These are phyloP conservation scores for Crossoptilon crossoptilon DNA, from an alignment of 2,797 vertebrate species.

Conservation along the genomic window DNA sequence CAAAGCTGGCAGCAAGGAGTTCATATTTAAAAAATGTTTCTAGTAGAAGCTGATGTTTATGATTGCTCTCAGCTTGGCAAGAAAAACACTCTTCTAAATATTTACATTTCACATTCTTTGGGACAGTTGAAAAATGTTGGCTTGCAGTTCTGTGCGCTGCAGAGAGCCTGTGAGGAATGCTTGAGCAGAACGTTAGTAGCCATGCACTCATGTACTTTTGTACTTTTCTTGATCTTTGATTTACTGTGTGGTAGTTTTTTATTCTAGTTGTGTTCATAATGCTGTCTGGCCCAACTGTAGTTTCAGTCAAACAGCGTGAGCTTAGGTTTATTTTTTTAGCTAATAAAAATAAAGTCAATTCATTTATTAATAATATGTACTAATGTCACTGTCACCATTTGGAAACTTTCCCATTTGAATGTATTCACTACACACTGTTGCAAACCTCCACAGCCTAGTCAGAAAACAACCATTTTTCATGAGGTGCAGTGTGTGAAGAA, in stretches of 20 bases:
- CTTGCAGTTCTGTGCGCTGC: conserved; percentile 37
- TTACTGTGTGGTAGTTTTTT: conserved; percentile 60
- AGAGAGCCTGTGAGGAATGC: conserved; percentile 53
- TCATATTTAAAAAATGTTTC: conserved; percentile 53
- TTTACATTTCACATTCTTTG: conserved; percentile 77
- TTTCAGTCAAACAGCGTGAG: conserved; percentile 28
- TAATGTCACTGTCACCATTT: not conserved
- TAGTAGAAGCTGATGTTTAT: conserved; percentile 72
- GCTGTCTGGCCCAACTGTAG: not conserved
- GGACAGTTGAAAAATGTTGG: conserved; percentile 63
- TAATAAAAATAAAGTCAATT: conserved; percentile 54
- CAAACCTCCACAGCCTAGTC: not conserved
- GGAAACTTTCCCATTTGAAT: conserved; percentile 5
- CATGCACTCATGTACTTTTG: not conserved
- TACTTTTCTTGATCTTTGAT: conserved; percentile 53
- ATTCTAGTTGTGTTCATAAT: conserved; percentile 8
- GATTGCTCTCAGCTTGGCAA: conserved; percentile 71
- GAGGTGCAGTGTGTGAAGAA: not conserved
- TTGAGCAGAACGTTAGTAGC: conserved; percentile 14
- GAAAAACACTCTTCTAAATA: conserved; percentile 72
- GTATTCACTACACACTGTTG: not conserved
- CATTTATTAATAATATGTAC: conserved; percentile 18
- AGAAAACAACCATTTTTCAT: conserved; percentile 4
- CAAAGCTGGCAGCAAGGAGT: conserved; percentile 52
- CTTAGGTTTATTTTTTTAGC: conserved; percentile 49